These are phyloP conservation scores for Ceratitis capitata DNA, from an alignment of 1,140 invertebrate species.

Conservation along the genomic window DNA sequence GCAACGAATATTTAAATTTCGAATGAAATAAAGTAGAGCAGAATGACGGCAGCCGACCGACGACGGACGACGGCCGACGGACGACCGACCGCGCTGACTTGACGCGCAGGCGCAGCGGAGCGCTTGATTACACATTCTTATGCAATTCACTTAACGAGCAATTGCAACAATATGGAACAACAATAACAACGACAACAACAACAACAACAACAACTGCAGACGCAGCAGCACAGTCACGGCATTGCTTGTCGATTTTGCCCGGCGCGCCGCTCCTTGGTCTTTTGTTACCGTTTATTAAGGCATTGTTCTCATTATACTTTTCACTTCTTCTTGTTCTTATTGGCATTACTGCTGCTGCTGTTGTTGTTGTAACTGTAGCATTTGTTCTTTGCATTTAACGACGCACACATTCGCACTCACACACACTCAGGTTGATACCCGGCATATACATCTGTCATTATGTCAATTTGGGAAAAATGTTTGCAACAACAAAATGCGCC, in stretches of 20 bases:
- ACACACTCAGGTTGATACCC: no score
- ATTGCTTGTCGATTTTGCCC: background rate
- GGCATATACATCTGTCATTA: slow-evolving; percentile 31
- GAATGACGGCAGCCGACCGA: background rate
- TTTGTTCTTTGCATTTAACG: background rate
- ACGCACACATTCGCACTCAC: background rate
- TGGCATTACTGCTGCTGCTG: no score
- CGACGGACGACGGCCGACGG: background rate
- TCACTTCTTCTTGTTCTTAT: background rate
- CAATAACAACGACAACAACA: background rate
- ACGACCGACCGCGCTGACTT: background rate
- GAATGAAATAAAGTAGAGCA: slow-evolving; percentile 18
- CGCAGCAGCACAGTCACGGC: background rate
- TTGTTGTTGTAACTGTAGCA: background rate
- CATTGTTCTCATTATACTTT: slow-evolving; percentile 19
- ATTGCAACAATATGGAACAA: background rate
- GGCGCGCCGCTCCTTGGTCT: background rate
- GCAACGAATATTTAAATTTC: slow-evolving; percentile 19
- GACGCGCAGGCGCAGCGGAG: background rate
- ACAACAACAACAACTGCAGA: background rate
- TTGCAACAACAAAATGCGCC: slow-evolving; percentile 2
- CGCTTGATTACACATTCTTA: background rate
- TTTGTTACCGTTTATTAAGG: slow-evolving; percentile 37
- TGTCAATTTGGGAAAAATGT: slow-evolving; percentile 34
- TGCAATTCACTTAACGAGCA: slow-evolving; percentile 28